Base-by-base conservation (phyloP, 2,113 vertebrate genomes). In the Telmatochromis sp. region DNA sequence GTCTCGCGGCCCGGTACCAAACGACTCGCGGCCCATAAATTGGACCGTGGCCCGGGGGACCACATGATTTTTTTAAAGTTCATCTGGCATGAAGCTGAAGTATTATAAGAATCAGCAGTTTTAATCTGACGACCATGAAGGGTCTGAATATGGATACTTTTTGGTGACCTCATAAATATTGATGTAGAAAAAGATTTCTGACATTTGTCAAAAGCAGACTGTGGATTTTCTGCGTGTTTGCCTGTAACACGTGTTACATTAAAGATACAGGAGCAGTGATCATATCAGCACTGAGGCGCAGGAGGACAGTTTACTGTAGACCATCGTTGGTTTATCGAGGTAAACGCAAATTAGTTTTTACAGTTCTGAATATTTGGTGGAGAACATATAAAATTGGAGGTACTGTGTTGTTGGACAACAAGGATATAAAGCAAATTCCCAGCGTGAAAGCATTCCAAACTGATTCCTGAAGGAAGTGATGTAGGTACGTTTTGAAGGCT, bases 1-100 rank as follows among this genome's bases (percentile, higher is more conserved):
- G 0, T 35, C 54, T 5, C 12, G 7, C 3, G 0, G 54, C 2
- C 54, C 23, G 0, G 23, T 57, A 57, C 7, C 1, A 3, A 57
- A 14, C 12, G 21, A 57, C 54, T 2, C 7, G 3, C 3, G 0
- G 54, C 1, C n/a, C n/a, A n/a, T n/a, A n/a, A n/a, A n/a, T n/a
- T n/a, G 5, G 12, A 2, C 23, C 4, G 7, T 1, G 57, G 2
- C 8, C 14, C 57, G 2, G 57, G 14, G 57, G 57, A 60, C 57
- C 63, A 0, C 7, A 0, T 14, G 60, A 33, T 7, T 2, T n/a
- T 63, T 65, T 37, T 65, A 37, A 65, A 37, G 60, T 40, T 40
- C 35, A 6, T 71, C n/a, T 0, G 7, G 5, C 4, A 40, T 2
- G 63, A 68, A 40, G 35, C 63, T 37, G 19, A 40, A 42, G n/a